A percentile compares a stretch with the other conserved stretches of the same genome.
phyloP scores from a whole-genome alignment of 1,140 invertebrate species.

The Phymorhynchus buccinoides region DNA sequence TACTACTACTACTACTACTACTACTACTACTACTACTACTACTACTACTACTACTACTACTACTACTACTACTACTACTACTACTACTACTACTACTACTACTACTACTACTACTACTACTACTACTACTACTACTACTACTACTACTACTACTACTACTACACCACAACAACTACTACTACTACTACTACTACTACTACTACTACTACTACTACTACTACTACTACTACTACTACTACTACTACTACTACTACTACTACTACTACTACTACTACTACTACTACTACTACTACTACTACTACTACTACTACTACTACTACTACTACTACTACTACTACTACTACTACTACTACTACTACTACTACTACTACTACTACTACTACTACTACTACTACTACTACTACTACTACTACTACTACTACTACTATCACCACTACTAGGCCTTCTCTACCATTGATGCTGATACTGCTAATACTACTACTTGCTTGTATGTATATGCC shows the following conservation, averaged over 20 bases:
- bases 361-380: background rate
- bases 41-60: background rate
- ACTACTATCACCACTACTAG: constrained; percentile 4
- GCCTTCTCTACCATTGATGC: background rate
- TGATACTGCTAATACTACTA: background rate
- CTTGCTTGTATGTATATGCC: no score
- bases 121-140: background rate
- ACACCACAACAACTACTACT: background rate
- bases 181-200: background rate
- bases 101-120: background rate
- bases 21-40: no score
- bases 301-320: background rate
- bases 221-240: background rate
- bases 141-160: background rate
- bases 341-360: background rate
- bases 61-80: constrained; percentile 27
- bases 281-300: background rate
- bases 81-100: constrained; percentile 22
- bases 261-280: constrained; percentile 27
- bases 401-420: background rate
- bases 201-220: constrained; percentile 26
- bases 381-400: constrained; percentile 4
- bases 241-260: background rate
- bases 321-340: background rate
- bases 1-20: no score